Evolutionary conservation across 2,888 invertebrate species (phyloP).

Genomic region (Cephalotes varians): DNA sequence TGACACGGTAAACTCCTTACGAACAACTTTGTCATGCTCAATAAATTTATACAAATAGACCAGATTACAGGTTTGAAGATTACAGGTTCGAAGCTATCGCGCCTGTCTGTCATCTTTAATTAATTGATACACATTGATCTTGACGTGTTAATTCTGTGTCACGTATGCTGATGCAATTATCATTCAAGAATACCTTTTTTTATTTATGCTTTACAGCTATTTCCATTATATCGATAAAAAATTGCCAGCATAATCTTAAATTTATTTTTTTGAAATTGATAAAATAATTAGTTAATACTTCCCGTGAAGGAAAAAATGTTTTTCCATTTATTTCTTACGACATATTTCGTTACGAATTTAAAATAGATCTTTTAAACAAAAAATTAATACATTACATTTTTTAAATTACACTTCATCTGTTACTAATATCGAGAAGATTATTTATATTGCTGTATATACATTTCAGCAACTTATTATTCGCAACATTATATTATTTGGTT

Average conservation of each 20-base stretch:
- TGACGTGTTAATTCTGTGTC: not conserved
- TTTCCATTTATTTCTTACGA: not conserved
- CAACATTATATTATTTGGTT: no score
- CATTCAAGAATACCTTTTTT: not conserved
- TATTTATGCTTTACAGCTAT: not conserved
- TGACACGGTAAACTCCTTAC: conserved; percentile 31
- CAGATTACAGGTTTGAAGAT: conserved; percentile 37
- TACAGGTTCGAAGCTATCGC: conserved; percentile 22
- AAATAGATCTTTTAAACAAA: not conserved
- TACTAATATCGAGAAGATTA: not conserved
- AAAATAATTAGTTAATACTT: not conserved
- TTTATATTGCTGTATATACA: not conserved
- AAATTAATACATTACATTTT: not conserved
- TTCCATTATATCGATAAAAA: not conserved
- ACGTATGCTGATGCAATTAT: not conserved
- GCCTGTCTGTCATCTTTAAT: conserved; percentile 24
- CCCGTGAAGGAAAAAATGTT: not conserved
- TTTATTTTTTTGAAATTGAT: not conserved
- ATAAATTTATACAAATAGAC: conserved; percentile 38
- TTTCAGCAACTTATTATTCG: not conserved
- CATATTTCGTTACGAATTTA: not conserved
- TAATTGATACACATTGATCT: conserved; percentile 6
- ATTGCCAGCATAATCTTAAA: not conserved
- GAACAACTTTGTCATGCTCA: conserved; percentile 41
- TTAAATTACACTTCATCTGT: not conserved